Conservation (phyloP, 2,888 invertebrate genomes). For the Flabesymbios commensalis region DNA sequence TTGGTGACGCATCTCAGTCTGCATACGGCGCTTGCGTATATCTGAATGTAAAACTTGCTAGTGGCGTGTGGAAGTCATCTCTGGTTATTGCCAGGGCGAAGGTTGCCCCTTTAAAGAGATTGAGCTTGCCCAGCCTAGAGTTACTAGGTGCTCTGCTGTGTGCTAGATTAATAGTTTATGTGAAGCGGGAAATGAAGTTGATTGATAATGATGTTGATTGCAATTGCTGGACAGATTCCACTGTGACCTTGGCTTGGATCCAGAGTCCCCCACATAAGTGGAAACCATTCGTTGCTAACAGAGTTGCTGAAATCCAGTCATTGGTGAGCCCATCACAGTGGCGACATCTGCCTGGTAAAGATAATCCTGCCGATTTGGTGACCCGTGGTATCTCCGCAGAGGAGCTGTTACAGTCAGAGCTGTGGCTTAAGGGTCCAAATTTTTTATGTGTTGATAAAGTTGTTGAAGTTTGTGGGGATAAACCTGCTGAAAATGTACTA, state of each 20-base stretch:
- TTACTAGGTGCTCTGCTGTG: conserved; percentile 2
- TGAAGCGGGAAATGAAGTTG: conserved; percentile 9
- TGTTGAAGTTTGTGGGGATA: no score
- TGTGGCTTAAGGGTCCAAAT: no score
- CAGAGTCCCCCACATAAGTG: conserved; percentile 15
- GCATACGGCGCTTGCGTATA: conserved; percentile 4
- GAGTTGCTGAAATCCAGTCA: conserved; percentile 32
- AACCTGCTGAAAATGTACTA: no score
- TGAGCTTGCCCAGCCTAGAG: conserved; percentile 8
- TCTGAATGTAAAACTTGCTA: background rate
- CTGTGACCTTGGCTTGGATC: conserved; percentile 30
- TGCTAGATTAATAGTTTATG: background rate
- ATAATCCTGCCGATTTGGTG: conserved; percentile 16
- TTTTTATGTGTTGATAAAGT: no score
- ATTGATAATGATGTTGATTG: no score
- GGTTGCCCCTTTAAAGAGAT: background rate
- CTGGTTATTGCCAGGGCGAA: background rate
- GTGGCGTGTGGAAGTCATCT: background rate
- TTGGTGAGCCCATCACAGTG: background rate
- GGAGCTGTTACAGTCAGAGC: no score
- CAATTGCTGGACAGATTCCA: conserved; percentile 11
- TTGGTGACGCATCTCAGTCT: conserved; percentile 4
- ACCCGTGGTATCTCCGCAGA: no score
- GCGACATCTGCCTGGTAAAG: conserved; percentile 11
- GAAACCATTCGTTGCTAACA: conserved; percentile 32